Percentiles rank a stretch among this genome's conserved stretches.
Conservation (phyloP, 2,888 invertebrate species). For the Stomorhina lunata region DNA sequence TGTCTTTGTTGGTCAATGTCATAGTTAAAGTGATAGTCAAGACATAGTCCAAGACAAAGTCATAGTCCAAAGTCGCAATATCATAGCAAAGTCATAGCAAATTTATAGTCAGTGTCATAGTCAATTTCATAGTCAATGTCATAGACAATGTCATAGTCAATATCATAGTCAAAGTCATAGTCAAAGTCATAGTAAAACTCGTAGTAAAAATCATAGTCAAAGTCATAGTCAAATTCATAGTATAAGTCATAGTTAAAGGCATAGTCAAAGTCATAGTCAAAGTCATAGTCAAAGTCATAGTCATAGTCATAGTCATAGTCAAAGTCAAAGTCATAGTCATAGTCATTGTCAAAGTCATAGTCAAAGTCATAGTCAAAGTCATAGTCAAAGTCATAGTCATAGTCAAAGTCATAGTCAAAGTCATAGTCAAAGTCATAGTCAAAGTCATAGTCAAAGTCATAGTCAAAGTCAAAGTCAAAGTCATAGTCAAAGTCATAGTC, state of each 20-base stretch:
- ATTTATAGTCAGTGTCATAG: neutral
- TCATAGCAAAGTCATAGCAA: too few species aligned
- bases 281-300: neutral
- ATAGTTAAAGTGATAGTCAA: too few species aligned
- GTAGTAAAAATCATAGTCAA: neutral
- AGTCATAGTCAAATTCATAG: neutral
- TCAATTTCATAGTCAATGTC: neutral
- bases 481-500: neutral
- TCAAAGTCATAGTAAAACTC: neutral
- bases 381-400: neutral
- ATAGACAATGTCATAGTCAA: neutral
- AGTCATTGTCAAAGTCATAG: neutral
- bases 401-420: neutral
- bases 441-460: neutral
- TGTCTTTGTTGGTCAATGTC: too few species aligned
- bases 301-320: neutral
- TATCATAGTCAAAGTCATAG: neutral
- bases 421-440: neutral
- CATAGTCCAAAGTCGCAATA: too few species aligned
- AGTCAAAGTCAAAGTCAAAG: neutral
- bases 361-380: neutral
- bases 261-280: neutral
- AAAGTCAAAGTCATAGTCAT: neutral
- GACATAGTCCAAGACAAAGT: too few species aligned
- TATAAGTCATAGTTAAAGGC: neutral